Conservation (phyloP, 1,140 invertebrate species). For the Ooceraea biroi region DNA sequence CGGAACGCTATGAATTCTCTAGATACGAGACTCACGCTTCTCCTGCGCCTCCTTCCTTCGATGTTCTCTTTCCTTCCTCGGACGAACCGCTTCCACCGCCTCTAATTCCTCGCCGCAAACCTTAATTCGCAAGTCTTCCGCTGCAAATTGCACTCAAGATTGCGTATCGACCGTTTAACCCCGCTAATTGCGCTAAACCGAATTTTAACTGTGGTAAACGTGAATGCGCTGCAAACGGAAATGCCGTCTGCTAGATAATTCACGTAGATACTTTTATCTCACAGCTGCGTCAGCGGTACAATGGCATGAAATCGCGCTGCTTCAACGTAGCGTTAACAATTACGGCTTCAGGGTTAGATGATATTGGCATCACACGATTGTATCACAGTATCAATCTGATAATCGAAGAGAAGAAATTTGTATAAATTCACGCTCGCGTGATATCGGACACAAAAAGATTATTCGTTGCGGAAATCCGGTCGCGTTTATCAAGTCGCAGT, state of each 20-base stretch:
- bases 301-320: constrained; percentile 27
- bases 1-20: background rate
- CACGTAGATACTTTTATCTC: constrained; percentile 57
- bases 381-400: background rate
- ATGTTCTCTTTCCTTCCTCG: constrained; percentile 18
- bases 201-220: constrained; percentile 51
- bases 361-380: background rate
- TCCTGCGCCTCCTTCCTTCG: background rate
- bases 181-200: constrained; percentile 66
- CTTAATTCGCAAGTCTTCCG: constrained; percentile 46
- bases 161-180: constrained; percentile 66
- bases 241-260: constrained; percentile 47
- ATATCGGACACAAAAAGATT: background rate
- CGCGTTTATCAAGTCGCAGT: constrained; percentile 36
- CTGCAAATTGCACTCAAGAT: constrained; percentile 51
- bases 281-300: constrained; percentile 33
- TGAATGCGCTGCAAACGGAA: constrained; percentile 33
- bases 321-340: constrained; percentile 13
- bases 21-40: constrained; percentile 2
- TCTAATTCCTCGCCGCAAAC: constrained; percentile 16
- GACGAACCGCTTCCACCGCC: background rate
- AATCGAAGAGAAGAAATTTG: constrained; percentile 1
- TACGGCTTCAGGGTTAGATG: constrained; percentile 24
- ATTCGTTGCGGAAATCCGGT: background rate
- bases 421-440: background rate